A percentile compares a stretch with the other conserved stretches of the same genome.
phyloP scores from a whole-genome alignment of 2,888 invertebrate species.

The Aporophyla lueneburgensis region DNA sequence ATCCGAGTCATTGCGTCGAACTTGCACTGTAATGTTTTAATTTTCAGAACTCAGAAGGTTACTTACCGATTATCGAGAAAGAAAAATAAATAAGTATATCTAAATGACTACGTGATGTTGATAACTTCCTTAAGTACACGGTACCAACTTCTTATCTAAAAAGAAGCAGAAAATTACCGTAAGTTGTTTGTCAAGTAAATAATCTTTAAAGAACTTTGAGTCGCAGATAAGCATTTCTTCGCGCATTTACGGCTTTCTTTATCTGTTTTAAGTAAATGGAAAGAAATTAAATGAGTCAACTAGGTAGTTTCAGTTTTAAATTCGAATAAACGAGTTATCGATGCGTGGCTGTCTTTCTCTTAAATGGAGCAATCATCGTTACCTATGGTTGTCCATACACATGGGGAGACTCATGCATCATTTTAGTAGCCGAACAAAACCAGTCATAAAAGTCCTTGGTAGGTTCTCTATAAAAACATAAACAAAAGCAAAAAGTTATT shows the following conservation, averaged over 20 bases:
- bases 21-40: conserved; percentile 17
- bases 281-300: conserved; percentile 15
- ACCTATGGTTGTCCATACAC: neutral
- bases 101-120: conserved; percentile 39
- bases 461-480: neutral
- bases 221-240: conserved; percentile 59
- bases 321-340: conserved; percentile 6
- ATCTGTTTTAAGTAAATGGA: conserved; percentile 38
- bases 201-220: conserved; percentile 59
- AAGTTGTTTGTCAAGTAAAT: conserved; percentile 53
- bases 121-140: conserved; percentile 3
- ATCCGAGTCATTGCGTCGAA: conserved; percentile 6
- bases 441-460: neutral
- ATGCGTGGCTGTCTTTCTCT: neutral
- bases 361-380: neutral
- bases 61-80: neutral
- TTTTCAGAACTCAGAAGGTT: neutral
- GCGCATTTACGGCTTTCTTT: conserved; percentile 47
- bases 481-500: conserved; percentile 10
- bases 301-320: neutral
- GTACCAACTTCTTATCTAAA: conserved; percentile 40
- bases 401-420: neutral
- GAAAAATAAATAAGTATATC: neutral
- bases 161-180: conserved; percentile 35
- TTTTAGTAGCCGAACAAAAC: neutral